Evolutionary conservation across 2,797 vertebrate genomes (phyloP).

Genomic region (Urophycis tenuis): DNA sequence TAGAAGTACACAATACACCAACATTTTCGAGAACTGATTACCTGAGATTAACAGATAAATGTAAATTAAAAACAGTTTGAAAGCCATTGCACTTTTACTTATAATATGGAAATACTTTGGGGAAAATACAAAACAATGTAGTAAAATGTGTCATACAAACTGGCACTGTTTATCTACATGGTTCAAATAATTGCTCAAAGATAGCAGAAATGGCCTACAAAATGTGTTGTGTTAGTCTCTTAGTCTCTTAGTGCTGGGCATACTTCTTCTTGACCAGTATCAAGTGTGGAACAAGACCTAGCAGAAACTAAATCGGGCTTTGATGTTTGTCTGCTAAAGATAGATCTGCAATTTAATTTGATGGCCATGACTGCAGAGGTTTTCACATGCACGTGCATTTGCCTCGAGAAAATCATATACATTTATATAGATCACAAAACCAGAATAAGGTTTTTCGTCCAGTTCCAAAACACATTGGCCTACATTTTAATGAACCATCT

Average conservation of each 20-base stretch:
- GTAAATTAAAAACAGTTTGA: background rate
- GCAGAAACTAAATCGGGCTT: background rate
- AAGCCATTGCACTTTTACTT: background rate
- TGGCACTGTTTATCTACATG: background rate
- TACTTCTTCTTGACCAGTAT: background rate
- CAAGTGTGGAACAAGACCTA: background rate
- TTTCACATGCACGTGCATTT: background rate
- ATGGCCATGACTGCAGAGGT: background rate
- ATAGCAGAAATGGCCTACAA: background rate
- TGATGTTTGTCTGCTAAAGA: background rate
- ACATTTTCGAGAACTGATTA: background rate
- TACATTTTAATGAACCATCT: constrained; percentile 28
- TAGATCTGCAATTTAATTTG: background rate
- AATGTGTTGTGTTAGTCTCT: background rate
- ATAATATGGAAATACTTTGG: background rate
- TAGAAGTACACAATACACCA: background rate
- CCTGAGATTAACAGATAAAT: background rate
- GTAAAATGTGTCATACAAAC: background rate
- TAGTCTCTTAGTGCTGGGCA: no score
- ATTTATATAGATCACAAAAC: background rate
- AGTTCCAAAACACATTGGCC: background rate
- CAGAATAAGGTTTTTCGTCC: background rate
- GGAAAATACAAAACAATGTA: background rate
- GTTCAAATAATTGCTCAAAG: no score
- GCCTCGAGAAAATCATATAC: background rate